Percentiles rank a stretch among this genome's conserved stretches.
phyloP scores from a whole-genome alignment of 92 coral and sea anemone species.

The Epizoanthus stellaris region DNA sequence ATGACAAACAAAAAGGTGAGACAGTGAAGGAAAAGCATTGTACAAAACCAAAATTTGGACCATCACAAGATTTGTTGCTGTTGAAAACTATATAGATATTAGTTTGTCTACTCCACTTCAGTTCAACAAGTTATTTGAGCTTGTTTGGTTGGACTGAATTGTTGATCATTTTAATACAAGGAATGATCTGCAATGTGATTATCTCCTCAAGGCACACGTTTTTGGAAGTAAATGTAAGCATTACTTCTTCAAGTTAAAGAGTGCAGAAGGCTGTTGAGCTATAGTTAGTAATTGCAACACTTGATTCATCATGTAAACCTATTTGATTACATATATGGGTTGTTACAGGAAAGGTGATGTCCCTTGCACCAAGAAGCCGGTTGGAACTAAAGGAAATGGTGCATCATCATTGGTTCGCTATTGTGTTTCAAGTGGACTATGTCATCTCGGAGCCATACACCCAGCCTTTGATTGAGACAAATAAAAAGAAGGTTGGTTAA shows the following conservation, averaged over 20 bases:
- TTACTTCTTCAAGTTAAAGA: not conserved
- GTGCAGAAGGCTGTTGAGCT: too few relatives aligned
- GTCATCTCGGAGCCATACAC: conserved; percentile 93
- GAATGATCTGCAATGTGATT: too few relatives aligned
- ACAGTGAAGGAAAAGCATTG: too few relatives aligned
- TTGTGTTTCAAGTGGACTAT: conserved; percentile 94
- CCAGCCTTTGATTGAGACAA: conserved; percentile 85
- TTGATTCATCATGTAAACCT: not conserved
- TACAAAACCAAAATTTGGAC: too few relatives aligned
- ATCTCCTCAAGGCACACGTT: too few relatives aligned
- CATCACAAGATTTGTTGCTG: too few relatives aligned
- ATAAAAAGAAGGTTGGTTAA: conserved; percentile 79
- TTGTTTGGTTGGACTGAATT: too few relatives aligned
- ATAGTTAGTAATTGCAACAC: not conserved
- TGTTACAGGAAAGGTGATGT: conserved; percentile 78
- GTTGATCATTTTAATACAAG: too few relatives aligned
- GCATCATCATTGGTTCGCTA: conserved; percentile 79
- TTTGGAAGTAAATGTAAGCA: not conserved
- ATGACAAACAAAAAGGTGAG: too few relatives aligned
- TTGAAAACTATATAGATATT: too few relatives aligned
- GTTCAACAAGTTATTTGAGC: too few relatives aligned
- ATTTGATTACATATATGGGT: not conserved
- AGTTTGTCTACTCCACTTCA: too few relatives aligned
- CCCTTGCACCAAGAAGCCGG: conserved; percentile 87
- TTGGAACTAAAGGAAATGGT: conserved; percentile 91